Evolutionary conservation across 2,113 vertebrate genomes (phyloP), one percentile per base, ranked within the genome.

Genomic region (Sebastes fasciatus): DNA sequence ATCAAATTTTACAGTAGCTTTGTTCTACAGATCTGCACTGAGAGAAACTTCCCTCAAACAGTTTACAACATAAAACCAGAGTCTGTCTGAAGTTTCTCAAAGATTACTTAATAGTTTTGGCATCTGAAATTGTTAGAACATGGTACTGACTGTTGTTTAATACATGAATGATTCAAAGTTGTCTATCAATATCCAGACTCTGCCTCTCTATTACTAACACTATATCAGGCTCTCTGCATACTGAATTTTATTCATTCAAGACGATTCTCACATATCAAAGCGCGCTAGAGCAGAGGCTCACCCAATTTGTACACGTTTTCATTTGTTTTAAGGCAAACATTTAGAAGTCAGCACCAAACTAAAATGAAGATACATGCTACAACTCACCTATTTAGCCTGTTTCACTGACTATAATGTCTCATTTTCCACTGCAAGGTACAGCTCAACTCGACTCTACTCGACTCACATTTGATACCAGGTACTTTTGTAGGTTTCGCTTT

Each of bases 1-100:
- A 43, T 72, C 58, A 62, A 74, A 67, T 89, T 77, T 79, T 88
- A 86, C 62, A 80, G 76, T 80, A 74, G 85, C 83, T 86, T 88
- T 84, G 80, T 88, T 88, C 80, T 86, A 75, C 52, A 70, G 74
- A 57, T 81, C 62, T 82, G 85, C 83, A 77, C 65, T 13, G 52
- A 61, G 5, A 74, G 69, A 81, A 80, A 84, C 49, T 80, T 88
- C 17, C 23, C 26, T 76, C 6, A 34, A 26, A 71, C 23, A 63
- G 40, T 74, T 86, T 71, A 17, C 4, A 60, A 65, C 45, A 51
- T 60, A 54, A 83, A 85, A 64, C 54, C 71, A 69, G 40, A 74
- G 55, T 73, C 48, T 19, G 46, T 45, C 45, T 21, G 71, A 84
- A 82, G 78, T 83, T 84, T 80, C 48, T 42, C 1, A 49, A 11